A percentile compares a stretch with the other conserved stretches of the same genome.
These are phyloP conservation scores for Pogonocichla stellata DNA, from an alignment of 2,113 vertebrate genomes.

Conservation along the genomic window DNA sequence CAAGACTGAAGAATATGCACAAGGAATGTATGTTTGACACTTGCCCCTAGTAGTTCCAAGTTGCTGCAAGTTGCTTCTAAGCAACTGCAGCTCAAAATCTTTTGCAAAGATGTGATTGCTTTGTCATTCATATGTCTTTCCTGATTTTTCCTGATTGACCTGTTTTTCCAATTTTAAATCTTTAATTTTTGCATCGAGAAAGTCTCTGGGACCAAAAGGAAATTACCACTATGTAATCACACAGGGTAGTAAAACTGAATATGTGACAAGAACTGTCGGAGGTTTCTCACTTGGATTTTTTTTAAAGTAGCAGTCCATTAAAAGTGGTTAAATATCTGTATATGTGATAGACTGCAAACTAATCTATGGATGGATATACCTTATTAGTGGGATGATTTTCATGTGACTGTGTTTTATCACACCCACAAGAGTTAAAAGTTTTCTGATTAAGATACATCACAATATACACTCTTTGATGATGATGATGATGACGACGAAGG, in stretches of 20 bases:
- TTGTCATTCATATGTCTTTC: not conserved
- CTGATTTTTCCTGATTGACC: not conserved
- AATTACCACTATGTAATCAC: not conserved
- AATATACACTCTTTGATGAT: not conserved
- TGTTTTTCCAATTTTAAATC: not conserved
- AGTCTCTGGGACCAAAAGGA: not conserved
- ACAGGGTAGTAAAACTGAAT: not conserved
- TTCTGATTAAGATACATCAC: not conserved
- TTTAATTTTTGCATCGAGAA: not conserved
- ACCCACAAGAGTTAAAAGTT: not conserved
- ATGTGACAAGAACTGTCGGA: not conserved
- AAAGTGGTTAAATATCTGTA: not conserved
- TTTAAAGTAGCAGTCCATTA: not conserved
- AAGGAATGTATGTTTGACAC: not conserved
- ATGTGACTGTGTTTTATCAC: not conserved
- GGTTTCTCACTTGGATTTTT: not conserved
- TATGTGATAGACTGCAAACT: not conserved
- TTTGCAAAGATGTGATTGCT: not conserved
- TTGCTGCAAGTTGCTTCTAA: not conserved
- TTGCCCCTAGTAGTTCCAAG: rapidly evolving
- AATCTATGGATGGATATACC: not conserved
- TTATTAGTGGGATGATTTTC: not conserved
- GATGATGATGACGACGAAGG: not conserved
- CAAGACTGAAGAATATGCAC: not conserved
- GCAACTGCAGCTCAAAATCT: not conserved